Evolutionary conservation across 2,888 invertebrate genomes (phyloP).

Genomic region (Cosmorhoe ocellata): DNA sequence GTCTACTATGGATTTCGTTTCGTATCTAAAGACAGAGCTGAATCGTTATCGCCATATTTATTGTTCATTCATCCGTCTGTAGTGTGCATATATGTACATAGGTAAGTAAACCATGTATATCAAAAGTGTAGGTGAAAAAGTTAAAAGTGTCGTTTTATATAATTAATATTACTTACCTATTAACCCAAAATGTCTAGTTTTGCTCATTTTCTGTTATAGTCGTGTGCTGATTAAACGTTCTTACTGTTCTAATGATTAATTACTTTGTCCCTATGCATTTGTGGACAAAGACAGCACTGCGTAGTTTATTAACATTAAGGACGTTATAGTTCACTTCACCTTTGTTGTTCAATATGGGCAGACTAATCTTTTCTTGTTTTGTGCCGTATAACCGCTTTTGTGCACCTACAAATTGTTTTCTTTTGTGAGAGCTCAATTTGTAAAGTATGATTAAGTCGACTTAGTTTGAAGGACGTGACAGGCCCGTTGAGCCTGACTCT

Average conservation of each 20-base stretch:
- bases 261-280: slow-evolving; percentile 32
- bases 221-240: slow-evolving; percentile 2
- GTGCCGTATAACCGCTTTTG: slow-evolving; percentile 16
- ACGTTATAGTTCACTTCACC: slow-evolving; percentile 15
- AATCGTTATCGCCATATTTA: too few species aligned
- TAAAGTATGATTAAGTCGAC: slow-evolving; percentile 16
- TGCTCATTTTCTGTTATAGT: too few species aligned
- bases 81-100: too few species aligned
- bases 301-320: slow-evolving; percentile 34
- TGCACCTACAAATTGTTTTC: slow-evolving; percentile 3
- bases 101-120: too few species aligned
- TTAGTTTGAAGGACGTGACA: slow-evolving; percentile 20
- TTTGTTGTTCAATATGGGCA: slow-evolving; percentile 26
- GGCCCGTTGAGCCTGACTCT: slow-evolving; percentile 1
- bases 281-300: slow-evolving; percentile 36
- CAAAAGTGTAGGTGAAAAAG: too few species aligned
- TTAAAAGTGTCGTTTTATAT: too few species aligned
- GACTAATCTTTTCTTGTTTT: slow-evolving; percentile 6
- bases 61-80: too few species aligned
- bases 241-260: slow-evolving; percentile 37
- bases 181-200: too few species aligned
- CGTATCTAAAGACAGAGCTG: too few species aligned
- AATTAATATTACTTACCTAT: too few species aligned
- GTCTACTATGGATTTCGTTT: too few species aligned
- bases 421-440: slow-evolving; percentile 11